These are phyloP conservation scores for Agelas oroides DNA, from an alignment of 37 sponge, comb jelly and placozoan genomes.

Conservation along the genomic window DNA sequence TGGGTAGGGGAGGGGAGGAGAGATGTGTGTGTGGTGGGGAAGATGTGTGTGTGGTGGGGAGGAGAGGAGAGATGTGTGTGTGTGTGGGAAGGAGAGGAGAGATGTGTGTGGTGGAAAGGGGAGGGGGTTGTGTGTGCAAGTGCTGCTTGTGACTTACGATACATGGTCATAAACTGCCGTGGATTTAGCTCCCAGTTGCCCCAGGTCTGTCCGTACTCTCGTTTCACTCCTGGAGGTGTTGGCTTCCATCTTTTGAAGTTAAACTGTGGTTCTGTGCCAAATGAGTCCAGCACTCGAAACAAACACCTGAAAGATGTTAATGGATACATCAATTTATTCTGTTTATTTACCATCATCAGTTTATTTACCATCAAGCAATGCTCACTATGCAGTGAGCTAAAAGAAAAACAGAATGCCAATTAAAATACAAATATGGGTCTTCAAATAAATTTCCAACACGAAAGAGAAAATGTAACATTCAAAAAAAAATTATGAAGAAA, in stretches of 20 bases:
- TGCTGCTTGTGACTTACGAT: conserved; percentile 52
- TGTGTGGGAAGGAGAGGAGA: neutral
- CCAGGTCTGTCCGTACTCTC: conserved; percentile 56
- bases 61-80: neutral
- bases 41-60: neutral
- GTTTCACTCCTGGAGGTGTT: neutral
- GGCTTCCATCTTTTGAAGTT: conserved; percentile 74
- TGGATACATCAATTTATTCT: no score
- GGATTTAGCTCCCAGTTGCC: conserved; percentile 75
- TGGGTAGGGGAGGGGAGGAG: neutral
- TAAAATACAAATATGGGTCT: no score
- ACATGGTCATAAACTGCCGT: conserved; percentile 75
- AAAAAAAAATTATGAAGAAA: no score
- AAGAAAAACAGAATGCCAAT: neutral
- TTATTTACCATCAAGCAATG: neutral
- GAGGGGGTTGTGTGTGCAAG: neutral
- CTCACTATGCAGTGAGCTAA: neutral
- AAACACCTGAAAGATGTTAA: conserved; percentile 51
- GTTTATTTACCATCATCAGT: neutral
- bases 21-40: neutral
- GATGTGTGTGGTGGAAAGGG: neutral
- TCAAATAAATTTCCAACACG: no score
- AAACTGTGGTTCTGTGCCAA: conserved; percentile 84
- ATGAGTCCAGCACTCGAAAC: conserved; percentile 82
- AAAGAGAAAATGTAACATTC: no score